Evolutionary conservation across 2,888 invertebrate genomes (phyloP).

Genomic region (Steinernema carpocapsae): DNA sequence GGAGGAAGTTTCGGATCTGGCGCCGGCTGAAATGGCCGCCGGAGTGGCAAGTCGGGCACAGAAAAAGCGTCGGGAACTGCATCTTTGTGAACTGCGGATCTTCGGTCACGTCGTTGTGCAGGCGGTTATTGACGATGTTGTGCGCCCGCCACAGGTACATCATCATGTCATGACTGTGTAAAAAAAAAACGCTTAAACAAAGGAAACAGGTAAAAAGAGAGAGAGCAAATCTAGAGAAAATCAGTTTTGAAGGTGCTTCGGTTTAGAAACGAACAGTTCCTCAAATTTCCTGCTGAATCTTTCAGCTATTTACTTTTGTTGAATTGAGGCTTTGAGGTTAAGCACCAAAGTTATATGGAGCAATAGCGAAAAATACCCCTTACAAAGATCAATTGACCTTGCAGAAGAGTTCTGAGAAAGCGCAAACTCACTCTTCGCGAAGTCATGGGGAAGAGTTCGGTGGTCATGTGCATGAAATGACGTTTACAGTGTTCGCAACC

Average conservation of each 20-base stretch:
- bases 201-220: background rate
- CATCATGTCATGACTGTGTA: constrained; percentile 65
- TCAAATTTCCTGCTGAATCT: no score
- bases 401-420: no score
- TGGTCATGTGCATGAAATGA: constrained; percentile 88
- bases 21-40: constrained; percentile 67
- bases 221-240: background rate
- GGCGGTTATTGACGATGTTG: constrained; percentile 85
- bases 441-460: constrained; percentile 70
- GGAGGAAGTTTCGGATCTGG: constrained; percentile 67
- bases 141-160: constrained; percentile 81
- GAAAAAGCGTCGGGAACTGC: constrained; percentile 79
- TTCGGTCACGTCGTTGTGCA: constrained; percentile 84
- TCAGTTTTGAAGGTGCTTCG: no score
- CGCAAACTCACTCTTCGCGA: constrained; percentile 58
- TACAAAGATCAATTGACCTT: no score
- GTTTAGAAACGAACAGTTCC: no score
- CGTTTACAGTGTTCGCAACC: constrained; percentile 87
- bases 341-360: no score
- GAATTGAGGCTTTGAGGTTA: no score
- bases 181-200: background rate
- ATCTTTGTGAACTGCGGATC: constrained; percentile 87
- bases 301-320: no score
- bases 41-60: constrained; percentile 68
- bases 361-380: no score